phyloP scores from a whole-genome alignment of 2,113 vertebrate genomes.

The Amblyopsis rosae region DNA sequence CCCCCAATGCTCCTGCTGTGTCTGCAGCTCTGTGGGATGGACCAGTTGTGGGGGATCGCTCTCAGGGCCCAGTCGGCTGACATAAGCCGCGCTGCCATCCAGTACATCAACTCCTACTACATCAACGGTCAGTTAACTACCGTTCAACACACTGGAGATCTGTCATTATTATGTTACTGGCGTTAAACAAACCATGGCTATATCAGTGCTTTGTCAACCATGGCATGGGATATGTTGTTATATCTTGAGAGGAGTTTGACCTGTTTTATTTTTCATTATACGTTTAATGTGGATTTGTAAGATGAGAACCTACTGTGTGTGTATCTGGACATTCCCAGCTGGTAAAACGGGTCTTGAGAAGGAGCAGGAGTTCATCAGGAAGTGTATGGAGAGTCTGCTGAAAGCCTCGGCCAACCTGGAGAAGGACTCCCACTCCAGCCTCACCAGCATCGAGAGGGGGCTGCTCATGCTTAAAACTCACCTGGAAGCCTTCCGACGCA shows the following conservation, averaged over 20 bases:
- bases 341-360: constrained; percentile 98
- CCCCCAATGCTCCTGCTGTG: background rate
- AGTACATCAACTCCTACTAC: constrained; percentile 99
- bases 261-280: background rate
- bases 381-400: constrained; percentile 99
- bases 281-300: background rate
- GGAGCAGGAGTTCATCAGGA: constrained; percentile 99
- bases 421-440: constrained; percentile 91
- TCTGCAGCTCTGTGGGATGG: constrained; percentile 94
- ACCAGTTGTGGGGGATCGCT: constrained; percentile 98
- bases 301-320: background rate
- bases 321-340: constrained; percentile 47
- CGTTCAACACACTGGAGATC: too few species aligned
- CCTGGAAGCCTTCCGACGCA: constrained; percentile 96
- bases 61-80: constrained; percentile 94
- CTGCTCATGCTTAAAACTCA: constrained; percentile 98
- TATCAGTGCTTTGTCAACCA: too few species aligned
- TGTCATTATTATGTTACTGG: too few species aligned
- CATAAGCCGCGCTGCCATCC: constrained; percentile 96
- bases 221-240: too few species aligned
- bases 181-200: too few species aligned
- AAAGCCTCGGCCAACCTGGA: constrained; percentile 95
- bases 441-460: constrained; percentile 96
- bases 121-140: constrained; percentile 86
- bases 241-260: too few species aligned